These are phyloP conservation scores for Phoebastria nigripes DNA, from an alignment of 2,797 vertebrate species.

Conservation along the genomic window DNA sequence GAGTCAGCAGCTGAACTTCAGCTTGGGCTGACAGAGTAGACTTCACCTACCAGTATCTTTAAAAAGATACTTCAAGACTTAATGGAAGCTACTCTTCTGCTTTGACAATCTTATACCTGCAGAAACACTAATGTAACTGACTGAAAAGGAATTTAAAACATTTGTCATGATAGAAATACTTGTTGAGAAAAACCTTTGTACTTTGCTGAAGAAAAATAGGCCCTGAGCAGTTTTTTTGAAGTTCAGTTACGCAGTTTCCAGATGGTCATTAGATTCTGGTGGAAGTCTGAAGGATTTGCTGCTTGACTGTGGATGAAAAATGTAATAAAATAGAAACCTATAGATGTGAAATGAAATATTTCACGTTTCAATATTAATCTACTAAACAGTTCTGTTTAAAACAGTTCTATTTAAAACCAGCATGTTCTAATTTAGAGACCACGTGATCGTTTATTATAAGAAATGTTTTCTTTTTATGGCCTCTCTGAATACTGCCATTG, in stretches of 20 bases:
- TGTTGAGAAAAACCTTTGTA: neutral
- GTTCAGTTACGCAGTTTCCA: neutral
- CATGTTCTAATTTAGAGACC: neutral
- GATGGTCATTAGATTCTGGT: neutral
- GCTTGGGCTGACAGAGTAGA: neutral
- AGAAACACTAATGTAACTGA: neutral
- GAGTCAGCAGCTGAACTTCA: neutral
- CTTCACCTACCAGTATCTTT: neutral
- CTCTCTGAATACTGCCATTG: neutral
- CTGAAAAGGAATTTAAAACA: neutral
- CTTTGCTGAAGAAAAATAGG: neutral
- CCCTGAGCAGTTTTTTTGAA: neutral
- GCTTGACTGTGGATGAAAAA: neutral
- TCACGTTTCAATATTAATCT: neutral
- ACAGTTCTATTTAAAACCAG: neutral
- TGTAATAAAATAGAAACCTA: neutral
- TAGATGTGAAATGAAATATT: neutral
- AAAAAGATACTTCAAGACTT: neutral
- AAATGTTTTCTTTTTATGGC: neutral
- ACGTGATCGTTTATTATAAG: neutral
- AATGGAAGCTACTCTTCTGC: neutral
- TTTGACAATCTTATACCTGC: neutral
- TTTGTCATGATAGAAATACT: neutral
- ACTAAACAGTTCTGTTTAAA: neutral
- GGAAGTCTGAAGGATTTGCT: neutral